Base-by-base conservation (phyloP, 2,113 vertebrate genomes). In the Picathartes gymnocephalus region DNA sequence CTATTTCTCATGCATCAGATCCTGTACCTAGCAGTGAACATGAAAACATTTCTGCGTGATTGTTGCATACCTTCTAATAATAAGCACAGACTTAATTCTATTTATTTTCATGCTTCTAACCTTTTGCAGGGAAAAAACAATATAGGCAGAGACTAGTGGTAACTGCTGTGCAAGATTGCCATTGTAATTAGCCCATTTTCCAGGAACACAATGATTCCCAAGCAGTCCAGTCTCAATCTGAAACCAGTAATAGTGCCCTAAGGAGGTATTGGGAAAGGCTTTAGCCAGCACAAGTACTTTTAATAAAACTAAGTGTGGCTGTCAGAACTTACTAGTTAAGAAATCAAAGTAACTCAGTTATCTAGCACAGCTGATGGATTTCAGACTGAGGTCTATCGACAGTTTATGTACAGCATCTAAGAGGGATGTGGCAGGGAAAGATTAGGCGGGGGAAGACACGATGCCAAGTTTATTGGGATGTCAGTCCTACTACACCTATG, bases 381-480 rank as follows among this genome's bases (percentile, higher is more conserved):
- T 21, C 39, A 42, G 21, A 42, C 45, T 10, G 35, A 31, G 35
- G 12, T 62, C 39, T 37, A 2, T 40, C 0, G 0, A 3, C 0
- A 0, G 7, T 50, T 58, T 50, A 6, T 20, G 10, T 64, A 7
- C 31, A 51, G 11, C 23, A 20, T 45, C 23, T 47, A 18, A 71
- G 37, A 42, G 28, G 11, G 17, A 47, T 13, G 31, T 40, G 58
- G 37, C 71, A 45, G 22, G 18, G 30, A 33, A 61, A 47, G 48
- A 60, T 77, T 9, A 60, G 22, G 66, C 53, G 44, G 57, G 53
- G 48, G 40, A 84, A 66, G 50, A 81, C 39, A 35, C 0, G 0
- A 19, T 1, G 2, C 22, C 50, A 9, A 6, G 5, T 86, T 68
- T 15, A 5, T 40, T 81, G n/a, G 45, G 13, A n/a, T 74, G 39